Base-by-base conservation (phyloP, 2,797 vertebrate genomes). In the Esox masquinongy region DNA sequence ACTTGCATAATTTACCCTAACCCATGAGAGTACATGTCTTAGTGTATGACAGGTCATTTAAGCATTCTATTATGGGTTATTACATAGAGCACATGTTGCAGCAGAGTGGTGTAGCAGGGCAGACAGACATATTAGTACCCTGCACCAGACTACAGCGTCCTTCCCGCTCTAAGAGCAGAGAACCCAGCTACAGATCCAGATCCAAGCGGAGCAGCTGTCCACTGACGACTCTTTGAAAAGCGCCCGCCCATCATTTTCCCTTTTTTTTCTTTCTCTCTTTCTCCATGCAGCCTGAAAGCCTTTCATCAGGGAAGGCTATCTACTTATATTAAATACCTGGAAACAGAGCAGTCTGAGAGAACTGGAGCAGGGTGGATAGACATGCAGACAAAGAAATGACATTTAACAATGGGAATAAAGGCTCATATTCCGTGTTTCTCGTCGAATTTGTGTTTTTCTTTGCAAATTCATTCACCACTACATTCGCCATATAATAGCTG, bases 301-400 rank as follows among this genome's bases (percentile, higher is more conserved):
- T 88, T 83, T 89, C 83, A 92, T 91, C 90, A 87, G 78, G 75
- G 73, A 76, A 43, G 80, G 73, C 50, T 34, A 89, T 90, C 86
- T 87, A 83, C 87, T 88, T 87, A 88, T 85, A 82, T 79, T 71
- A 90, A 90, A 88, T 86, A 87, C 79, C 73, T 84, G 88, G 88
- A 89, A 82, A 72, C 87, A 85, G 87, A 74, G 74, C 83, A 88
- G 84, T 75, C 53, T n/a, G 69, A 61, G 56, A 82, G 84, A 81
- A n/a, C 53, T 8, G 22, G 74, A 74, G 81, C 75, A 70, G 26
- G 77, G 83, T 72, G 26, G 77, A 84, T 51, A 79, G 79, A 83
- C 77, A 69, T 81, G 86, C 80, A 72, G 81, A 78, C 80, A 71
- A 81, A 83, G 85, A 70, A 82, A n/a, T 91, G 88, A 92, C 91